Conservation (phyloP, 2,888 invertebrate genomes). For the Drosophila barbarae region DNA sequence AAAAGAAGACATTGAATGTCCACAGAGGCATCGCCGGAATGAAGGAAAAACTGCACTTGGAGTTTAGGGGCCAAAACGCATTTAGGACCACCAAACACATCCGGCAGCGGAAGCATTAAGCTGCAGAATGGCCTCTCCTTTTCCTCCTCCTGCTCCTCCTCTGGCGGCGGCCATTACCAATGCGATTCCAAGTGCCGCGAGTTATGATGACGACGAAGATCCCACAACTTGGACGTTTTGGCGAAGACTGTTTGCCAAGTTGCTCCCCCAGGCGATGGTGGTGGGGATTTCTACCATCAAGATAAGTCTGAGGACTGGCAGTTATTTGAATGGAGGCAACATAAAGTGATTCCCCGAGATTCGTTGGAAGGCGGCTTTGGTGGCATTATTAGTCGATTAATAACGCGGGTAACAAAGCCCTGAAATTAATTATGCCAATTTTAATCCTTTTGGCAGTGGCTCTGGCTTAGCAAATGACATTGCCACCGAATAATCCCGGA, state of each 20-base stretch:
- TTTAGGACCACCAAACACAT: slow-evolving; percentile 66
- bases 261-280: slow-evolving; percentile 7
- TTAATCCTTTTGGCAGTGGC: slow-evolving; percentile 64
- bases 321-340: slow-evolving; percentile 5
- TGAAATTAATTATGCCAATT: slow-evolving; percentile 68
- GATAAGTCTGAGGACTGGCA: slow-evolving; percentile 6
- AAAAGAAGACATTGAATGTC: slow-evolving; percentile 31
- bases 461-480: slow-evolving; percentile 65
- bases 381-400: slow-evolving; percentile 53
- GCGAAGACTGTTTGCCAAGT: slow-evolving; percentile 16
- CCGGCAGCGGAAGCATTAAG: slow-evolving; percentile 66
- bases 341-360: slow-evolving; percentile 3
- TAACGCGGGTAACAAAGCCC: slow-evolving; percentile 47
- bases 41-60: slow-evolving; percentile 19
- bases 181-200: slow-evolving; percentile 25
- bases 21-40: slow-evolving; percentile 7
- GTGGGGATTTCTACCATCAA: slow-evolving; percentile 10
- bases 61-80: slow-evolving; percentile 60
- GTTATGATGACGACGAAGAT: slow-evolving; percentile 34
- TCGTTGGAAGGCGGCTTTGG: slow-evolving; percentile 3
- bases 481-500: slow-evolving; percentile 59
- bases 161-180: slow-evolving; percentile 11
- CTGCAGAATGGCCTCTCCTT: slow-evolving; percentile 22
- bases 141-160: background rate
- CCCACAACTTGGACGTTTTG: slow-evolving; percentile 14